Conservation (phyloP, 2,888 invertebrate species). For the Thereva nobilitata region DNA sequence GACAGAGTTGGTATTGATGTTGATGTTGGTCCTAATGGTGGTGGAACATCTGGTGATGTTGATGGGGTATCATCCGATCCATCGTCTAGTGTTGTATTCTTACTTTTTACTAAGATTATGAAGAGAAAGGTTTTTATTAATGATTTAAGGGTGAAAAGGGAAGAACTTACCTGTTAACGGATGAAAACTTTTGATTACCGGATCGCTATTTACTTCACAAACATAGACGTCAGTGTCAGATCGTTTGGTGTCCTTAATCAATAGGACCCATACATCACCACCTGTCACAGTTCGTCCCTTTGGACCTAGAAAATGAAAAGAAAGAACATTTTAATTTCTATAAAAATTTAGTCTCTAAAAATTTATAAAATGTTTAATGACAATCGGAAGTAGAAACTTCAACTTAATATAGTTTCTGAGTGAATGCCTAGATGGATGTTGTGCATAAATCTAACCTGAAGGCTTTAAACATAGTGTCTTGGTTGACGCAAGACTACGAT, state of each 20-base stretch:
- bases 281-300: conserved; percentile 61
- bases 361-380: too few relatives aligned
- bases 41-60: conserved; percentile 12
- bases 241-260: conserved; percentile 70
- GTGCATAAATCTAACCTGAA: too few relatives aligned
- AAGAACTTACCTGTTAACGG: conserved; percentile 69
- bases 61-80: neutral
- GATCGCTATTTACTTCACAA: conserved; percentile 82
- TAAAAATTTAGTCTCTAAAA: too few relatives aligned
- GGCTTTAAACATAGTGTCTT: too few relatives aligned
- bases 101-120: conserved; percentile 22
- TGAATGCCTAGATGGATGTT: too few relatives aligned
- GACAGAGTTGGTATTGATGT: conserved; percentile 56
- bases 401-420: too few relatives aligned
- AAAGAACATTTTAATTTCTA: too few relatives aligned
- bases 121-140: neutral
- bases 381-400: too few relatives aligned
- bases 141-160: neutral
- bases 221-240: conserved; percentile 79
- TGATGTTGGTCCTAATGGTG: conserved; percentile 21
- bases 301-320: too few relatives aligned
- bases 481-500: too few relatives aligned
- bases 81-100: conserved; percentile 12
- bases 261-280: conserved; percentile 83
- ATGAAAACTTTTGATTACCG: conserved; percentile 77